phyloP scores from a whole-genome alignment of 1,140 invertebrate species.

The Augochlora pura region DNA sequence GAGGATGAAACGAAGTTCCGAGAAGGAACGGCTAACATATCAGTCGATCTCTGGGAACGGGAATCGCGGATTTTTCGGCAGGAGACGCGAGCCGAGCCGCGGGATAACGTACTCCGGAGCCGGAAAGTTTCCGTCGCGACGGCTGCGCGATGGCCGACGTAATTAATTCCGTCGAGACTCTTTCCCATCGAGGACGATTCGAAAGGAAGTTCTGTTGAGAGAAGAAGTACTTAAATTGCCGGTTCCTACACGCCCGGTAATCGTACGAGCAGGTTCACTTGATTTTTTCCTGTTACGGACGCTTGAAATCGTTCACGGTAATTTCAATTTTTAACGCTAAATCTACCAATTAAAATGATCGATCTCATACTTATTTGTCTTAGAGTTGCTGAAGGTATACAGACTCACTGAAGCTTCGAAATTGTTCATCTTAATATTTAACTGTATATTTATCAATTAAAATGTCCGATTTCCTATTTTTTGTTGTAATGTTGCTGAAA shows the following conservation, averaged over 20 bases:
- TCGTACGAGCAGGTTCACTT: neutral
- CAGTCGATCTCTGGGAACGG: slow-evolving; percentile 1
- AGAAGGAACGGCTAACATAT: slow-evolving; percentile 30
- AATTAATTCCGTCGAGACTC: neutral
- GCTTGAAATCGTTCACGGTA: neutral
- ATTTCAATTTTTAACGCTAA: too few relatives aligned
- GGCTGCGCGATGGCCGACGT: neutral
- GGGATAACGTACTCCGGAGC: neutral
- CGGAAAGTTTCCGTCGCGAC: neutral
- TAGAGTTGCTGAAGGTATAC: too few relatives aligned
- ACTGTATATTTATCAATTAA: too few relatives aligned
- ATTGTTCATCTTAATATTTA: too few relatives aligned
- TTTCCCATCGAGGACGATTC: neutral
- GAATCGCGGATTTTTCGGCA: neutral
- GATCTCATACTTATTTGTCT: too few relatives aligned
- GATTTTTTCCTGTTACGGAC: neutral
- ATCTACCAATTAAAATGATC: too few relatives aligned
- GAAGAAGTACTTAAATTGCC: neutral
- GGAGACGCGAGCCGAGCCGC: neutral
- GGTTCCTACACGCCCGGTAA: neutral
- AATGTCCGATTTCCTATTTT: too few relatives aligned
- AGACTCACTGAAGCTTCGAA: too few relatives aligned
- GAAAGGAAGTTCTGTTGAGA: neutral
- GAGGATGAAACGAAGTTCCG: neutral
- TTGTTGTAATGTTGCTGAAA: too few relatives aligned